These are phyloP conservation scores for Cheilinus undulatus DNA, from an alignment of 2,113 vertebrate species.

Conservation along the genomic window DNA sequence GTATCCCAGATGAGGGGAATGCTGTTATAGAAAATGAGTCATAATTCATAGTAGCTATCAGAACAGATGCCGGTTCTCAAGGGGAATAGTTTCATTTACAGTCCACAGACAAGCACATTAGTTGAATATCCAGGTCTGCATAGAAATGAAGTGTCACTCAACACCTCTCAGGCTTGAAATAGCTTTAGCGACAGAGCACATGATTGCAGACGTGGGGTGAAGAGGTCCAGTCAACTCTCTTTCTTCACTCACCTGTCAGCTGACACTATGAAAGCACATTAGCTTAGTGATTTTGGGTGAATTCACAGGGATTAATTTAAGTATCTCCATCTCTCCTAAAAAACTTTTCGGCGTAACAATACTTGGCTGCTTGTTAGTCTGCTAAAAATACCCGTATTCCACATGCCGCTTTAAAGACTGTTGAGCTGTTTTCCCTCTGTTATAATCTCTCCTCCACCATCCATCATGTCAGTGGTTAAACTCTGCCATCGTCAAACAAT, in stretches of 20 bases:
- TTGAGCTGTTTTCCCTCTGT: slow-evolving; percentile 63
- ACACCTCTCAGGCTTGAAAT: slow-evolving; percentile 51
- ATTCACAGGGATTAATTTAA: background rate
- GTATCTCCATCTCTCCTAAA: background rate
- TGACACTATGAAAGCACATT: slow-evolving; percentile 1
- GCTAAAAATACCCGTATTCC: slow-evolving; percentile 45
- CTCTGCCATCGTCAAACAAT: slow-evolving; percentile 49
- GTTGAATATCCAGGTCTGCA: slow-evolving; percentile 13
- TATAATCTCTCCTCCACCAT: slow-evolving; percentile 58
- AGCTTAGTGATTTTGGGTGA: background rate
- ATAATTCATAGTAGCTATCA: no score
- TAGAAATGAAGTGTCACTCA: slow-evolving; percentile 48
- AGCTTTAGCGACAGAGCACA: slow-evolving; percentile 23
- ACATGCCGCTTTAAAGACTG: slow-evolving; percentile 44
- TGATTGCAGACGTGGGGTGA: slow-evolving; percentile 37
- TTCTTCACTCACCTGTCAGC: slow-evolving; percentile 29
- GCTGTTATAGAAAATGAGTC: no score
- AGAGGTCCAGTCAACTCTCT: slow-evolving; percentile 36
- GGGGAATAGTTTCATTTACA: slow-evolving; percentile 16
- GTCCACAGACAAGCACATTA: slow-evolving; percentile 5
- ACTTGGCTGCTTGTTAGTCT: background rate
- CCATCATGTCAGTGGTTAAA: slow-evolving; percentile 55
- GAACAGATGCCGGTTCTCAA: background rate
- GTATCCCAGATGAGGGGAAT: no score
- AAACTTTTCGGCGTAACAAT: background rate